phyloP scores from a whole-genome alignment of 2,797 vertebrate genomes.

The Discoglossus pictus region DNA sequence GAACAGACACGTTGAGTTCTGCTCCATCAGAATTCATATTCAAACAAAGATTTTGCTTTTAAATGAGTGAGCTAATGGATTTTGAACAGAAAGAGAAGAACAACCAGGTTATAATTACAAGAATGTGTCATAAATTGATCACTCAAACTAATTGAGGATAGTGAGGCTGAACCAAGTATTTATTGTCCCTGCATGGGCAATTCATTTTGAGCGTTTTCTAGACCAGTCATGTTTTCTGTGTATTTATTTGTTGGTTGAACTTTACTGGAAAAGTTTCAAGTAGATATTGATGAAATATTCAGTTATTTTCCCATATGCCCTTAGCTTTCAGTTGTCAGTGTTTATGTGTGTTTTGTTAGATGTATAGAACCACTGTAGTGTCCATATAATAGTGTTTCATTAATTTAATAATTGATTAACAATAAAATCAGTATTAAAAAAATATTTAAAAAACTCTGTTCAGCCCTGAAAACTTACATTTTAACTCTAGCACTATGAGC shows the following conservation, averaged over 20 bases:
- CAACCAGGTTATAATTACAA: conserved; percentile 45
- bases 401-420: too few relatives aligned
- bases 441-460: too few relatives aligned
- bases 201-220: conserved; percentile 24
- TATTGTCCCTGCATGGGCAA: conserved; percentile 44
- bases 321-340: too few relatives aligned
- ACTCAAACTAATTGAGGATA: conserved; percentile 44
- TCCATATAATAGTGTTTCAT: too few relatives aligned
- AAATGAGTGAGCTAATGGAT: conserved; percentile 47
- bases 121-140: conserved; percentile 47
- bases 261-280: not conserved
- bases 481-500: too few relatives aligned
- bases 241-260: conserved; percentile 37
- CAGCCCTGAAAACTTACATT: too few relatives aligned
- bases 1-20: conserved; percentile 47
- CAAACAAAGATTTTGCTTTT: conserved; percentile 50
- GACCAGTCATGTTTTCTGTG: conserved; percentile 10
- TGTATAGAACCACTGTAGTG: too few relatives aligned
- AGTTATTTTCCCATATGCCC: too few relatives aligned
- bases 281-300: conserved; percentile 14
- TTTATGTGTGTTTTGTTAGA: too few relatives aligned
- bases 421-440: too few relatives aligned
- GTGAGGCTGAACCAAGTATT: conserved; percentile 44
- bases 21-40: conserved; percentile 51
- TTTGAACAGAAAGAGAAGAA: conserved; percentile 45